Conservation (phyloP, 2,113 vertebrate species). For the Rhinogobius similis region DNA sequence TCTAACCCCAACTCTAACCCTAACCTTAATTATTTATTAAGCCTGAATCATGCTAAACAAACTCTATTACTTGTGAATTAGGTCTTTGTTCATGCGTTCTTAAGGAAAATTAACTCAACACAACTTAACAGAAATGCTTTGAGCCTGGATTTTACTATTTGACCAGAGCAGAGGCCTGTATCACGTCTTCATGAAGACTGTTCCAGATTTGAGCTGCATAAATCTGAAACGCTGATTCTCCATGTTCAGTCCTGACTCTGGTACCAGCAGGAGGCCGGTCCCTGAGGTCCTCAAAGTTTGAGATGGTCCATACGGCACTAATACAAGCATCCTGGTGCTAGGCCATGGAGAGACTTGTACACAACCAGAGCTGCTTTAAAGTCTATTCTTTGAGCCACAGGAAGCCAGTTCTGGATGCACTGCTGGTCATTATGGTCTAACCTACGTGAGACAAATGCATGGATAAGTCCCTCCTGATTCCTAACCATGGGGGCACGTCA, state of each 20-base stretch:
- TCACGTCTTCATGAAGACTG: background rate
- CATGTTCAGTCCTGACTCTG: background rate
- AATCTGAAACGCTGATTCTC: background rate
- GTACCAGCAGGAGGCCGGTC: background rate
- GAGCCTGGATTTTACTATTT: background rate
- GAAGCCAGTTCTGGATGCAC: background rate
- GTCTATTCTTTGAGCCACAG: background rate
- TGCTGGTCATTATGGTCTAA: background rate
- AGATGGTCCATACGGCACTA: background rate
- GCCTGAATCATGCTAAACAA: no score
- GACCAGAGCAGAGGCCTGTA: background rate
- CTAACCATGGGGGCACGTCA: constrained; percentile 17
- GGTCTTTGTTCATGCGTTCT: no score
- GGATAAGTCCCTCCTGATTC: background rate
- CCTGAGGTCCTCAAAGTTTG: background rate
- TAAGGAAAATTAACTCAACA: no score
- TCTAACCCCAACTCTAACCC: no score
- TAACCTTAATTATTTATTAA: no score
- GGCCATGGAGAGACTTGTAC: background rate
- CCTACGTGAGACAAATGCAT: background rate
- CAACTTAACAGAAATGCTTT: background rate
- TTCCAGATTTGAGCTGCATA: background rate
- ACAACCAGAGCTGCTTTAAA: background rate
- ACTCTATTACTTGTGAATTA: no score
- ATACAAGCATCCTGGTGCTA: background rate